Evolutionary conservation across 1,140 invertebrate species (phyloP).

Genomic region (Pygmarrhopalites habei): DNA sequence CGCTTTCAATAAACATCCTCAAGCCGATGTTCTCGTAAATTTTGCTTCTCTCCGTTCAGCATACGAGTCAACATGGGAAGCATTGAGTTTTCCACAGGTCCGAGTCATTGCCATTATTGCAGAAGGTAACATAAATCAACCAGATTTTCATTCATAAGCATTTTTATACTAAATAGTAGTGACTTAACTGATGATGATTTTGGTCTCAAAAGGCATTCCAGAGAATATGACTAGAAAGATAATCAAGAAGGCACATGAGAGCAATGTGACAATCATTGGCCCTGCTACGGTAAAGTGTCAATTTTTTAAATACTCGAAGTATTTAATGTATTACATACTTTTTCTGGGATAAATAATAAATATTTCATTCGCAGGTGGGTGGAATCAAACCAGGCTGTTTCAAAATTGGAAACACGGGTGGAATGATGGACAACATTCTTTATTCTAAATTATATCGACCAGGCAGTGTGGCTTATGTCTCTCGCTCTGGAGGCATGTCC

Average conservation of each 20-base stretch:
- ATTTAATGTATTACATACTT: no score
- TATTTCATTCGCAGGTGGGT: no score
- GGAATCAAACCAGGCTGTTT: conserved; percentile 98
- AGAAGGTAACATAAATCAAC: no score
- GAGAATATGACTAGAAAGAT: conserved; percentile 82
- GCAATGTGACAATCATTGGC: conserved; percentile 80
- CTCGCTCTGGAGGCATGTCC: conserved; percentile 97
- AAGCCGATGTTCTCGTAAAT: conserved; percentile 95
- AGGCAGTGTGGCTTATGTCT: conserved; percentile 96
- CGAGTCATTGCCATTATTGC: conserved; percentile 97
- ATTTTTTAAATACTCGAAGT: no score
- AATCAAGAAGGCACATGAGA: conserved; percentile 75
- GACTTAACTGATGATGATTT: no score
- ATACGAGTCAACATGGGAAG: conserved; percentile 93
- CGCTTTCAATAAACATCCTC: conserved; percentile 89
- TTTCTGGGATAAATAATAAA: no score
- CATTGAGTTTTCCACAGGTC: conserved; percentile 80
- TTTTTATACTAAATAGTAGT: no score
- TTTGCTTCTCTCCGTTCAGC: conserved; percentile 97
- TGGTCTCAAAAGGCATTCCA: no score
- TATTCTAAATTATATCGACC: conserved; percentile 94
- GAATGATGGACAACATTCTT: conserved; percentile 99
- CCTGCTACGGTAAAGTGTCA: conserved; percentile 98
- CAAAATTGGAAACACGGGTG: conserved; percentile 97
- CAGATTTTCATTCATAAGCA: no score